These are phyloP conservation scores for Hestina assimilis DNA, from an alignment of 1,140 invertebrate species.

Conservation along the genomic window DNA sequence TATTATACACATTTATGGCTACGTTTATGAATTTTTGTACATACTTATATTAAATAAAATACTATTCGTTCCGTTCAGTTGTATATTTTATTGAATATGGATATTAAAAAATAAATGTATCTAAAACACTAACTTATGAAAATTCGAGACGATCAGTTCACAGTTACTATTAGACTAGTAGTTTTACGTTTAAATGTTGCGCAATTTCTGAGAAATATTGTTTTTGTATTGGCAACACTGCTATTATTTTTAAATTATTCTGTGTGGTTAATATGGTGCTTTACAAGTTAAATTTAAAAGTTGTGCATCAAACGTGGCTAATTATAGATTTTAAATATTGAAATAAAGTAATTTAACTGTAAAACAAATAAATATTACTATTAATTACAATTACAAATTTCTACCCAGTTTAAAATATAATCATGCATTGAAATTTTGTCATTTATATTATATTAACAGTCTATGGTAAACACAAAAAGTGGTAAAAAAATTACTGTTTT, in stretches of 20 bases:
- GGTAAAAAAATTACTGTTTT: too few relatives aligned
- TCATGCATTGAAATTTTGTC: too few relatives aligned
- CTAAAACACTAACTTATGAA: constrained; percentile 53
- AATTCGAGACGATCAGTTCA: constrained; percentile 61
- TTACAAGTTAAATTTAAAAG: neutral
- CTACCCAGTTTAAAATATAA: too few relatives aligned
- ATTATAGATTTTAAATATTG: neutral
- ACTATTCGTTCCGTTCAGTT: constrained; percentile 60
- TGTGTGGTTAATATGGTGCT: too few relatives aligned
- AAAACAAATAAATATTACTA: neutral
- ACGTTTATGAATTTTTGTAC: constrained; percentile 48
- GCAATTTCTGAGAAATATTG: too few relatives aligned
- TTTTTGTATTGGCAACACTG: too few relatives aligned
- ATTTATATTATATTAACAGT: too few relatives aligned
- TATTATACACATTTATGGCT: neutral
- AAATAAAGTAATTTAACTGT: neutral
- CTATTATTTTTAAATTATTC: too few relatives aligned
- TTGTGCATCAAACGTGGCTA: neutral
- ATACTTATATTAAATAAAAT: constrained; percentile 62
- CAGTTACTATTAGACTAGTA: constrained; percentile 10
- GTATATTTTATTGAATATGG: constrained; percentile 58
- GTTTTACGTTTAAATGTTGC: too few relatives aligned
- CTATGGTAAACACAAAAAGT: too few relatives aligned
- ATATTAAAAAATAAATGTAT: constrained; percentile 55
- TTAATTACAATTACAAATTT: constrained; percentile 3